phyloP scores from a whole-genome alignment of 2,888 invertebrate species.

The Eupithecia inturbata region DNA sequence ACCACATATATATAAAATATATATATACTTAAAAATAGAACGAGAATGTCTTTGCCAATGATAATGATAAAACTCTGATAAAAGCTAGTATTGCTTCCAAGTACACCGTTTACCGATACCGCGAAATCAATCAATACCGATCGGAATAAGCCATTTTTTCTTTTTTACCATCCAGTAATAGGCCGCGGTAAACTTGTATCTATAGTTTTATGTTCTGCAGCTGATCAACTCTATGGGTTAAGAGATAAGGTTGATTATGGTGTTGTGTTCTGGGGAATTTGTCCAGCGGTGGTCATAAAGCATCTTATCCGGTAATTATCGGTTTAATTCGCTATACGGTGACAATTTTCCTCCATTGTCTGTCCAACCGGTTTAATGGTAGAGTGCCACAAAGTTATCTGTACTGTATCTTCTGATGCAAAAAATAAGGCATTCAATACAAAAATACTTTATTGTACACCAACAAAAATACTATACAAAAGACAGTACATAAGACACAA shows the following conservation, averaged over 20 bases:
- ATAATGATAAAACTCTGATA: background rate
- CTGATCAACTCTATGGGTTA: background rate
- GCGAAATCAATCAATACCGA: conserved; percentile 70
- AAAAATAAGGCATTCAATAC: background rate
- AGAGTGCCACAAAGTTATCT: background rate
- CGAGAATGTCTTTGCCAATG: conserved; percentile 1
- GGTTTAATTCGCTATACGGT: conserved; percentile 66
- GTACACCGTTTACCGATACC: conserved; percentile 64
- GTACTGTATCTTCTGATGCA: background rate
- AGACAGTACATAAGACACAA: no score
- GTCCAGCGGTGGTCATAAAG: conserved; percentile 47
- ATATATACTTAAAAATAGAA: conserved; percentile 2
- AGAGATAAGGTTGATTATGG: conserved; percentile 47
- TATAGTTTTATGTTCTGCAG: conserved; percentile 8
- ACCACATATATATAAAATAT: no score
- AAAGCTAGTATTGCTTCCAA: conserved; percentile 52
- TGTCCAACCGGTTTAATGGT: conserved; percentile 38
- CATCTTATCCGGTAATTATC: conserved; percentile 69
- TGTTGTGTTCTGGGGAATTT: conserved; percentile 24
- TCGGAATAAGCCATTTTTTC: conserved; percentile 39
- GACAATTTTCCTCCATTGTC: conserved; percentile 69
- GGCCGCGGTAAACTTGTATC: conserved; percentile 4
- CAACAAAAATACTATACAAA: no score
- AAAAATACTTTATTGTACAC: no score
- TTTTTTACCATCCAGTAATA: conserved; percentile 61